Evolutionary conservation across 2,888 invertebrate genomes (phyloP), one percentile per base, ranked within the genome.

Genomic region (Drosophila merina): DNA sequence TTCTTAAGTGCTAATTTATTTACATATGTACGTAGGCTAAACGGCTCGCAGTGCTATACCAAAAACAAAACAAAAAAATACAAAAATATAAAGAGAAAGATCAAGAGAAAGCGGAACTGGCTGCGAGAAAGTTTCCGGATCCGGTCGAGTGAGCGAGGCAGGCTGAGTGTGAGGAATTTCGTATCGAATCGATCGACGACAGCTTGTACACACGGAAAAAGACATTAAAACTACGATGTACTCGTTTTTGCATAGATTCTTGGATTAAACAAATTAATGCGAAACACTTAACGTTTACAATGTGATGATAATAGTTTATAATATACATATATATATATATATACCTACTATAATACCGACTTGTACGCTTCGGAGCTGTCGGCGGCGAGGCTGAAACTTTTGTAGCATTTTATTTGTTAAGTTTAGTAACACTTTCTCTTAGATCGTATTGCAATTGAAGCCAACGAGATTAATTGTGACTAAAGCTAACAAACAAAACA

Each of bases 351-450:
- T 45, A 59, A 64, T 63, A 83, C 62, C 78, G 72, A 80, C 64
- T 63, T 68, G 79, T 72, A 67, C 72, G 85, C 79, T 85, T 78
- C 76, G 68, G 45, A 72, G 58, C 64, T 56, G 67, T 82, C 74
- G 68, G 75, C 52, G 75, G 81, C 81, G 81, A 86, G 83, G 88
- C 86, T 85, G 88, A 81, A 80, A 59, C 47, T 77, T 85, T 87
- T 82, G 63, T 88, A 82, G 88, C 88, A 82, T 82, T 82, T 82
- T 88, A 76, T 75, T 86, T 82, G 86, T 88, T 88, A 86, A 83
- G 72, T 76, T 83, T 85, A 82, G 74, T 66, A 69, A 86, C 79
- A 75, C 70, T 79, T 85, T 74, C 56, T 83, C 72, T 59, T 75
- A 84, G 75, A 72, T 74, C 72, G 54, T 81, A 74, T 63, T 48